A percentile compares a stretch with the other conserved stretches of the same genome.
These are phyloP conservation scores for Tetramorium simillimum DNA, from an alignment of 1,140 invertebrate species.

Conservation along the genomic window DNA sequence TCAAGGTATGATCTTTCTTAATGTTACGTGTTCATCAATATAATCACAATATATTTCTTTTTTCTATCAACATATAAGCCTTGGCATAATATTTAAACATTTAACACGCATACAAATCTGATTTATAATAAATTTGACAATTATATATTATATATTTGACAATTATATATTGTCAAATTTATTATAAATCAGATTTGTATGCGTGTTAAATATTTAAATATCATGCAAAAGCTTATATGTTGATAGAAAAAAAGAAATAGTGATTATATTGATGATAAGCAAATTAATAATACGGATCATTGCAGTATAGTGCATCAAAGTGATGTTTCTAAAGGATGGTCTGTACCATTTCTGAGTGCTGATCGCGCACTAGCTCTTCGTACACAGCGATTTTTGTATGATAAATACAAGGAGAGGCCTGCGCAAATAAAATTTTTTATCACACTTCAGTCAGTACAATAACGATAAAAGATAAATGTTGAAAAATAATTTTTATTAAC, in stretches of 20 bases:
- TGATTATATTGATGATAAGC: neutral
- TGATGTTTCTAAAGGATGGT: constrained; percentile 88
- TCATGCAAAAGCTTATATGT: constrained; percentile 1
- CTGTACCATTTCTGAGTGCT: constrained; percentile 91
- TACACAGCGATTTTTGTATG: constrained; percentile 91
- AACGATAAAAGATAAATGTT: constrained; percentile 19
- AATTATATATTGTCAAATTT: constrained; percentile 23
- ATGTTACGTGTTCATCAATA: neutral
- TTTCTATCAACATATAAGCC: too few species aligned
- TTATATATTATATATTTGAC: too few species aligned
- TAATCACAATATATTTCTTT: too few species aligned
- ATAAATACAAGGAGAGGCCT: constrained; percentile 89
- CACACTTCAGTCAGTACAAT: constrained; percentile 80
- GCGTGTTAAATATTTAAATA: constrained; percentile 17
- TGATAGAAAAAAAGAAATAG: neutral
- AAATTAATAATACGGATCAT: constrained; percentile 45
- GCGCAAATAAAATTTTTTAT: constrained; percentile 89
- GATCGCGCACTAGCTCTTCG: constrained; percentile 93
- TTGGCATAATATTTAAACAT: too few species aligned
- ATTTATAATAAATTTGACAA: too few species aligned
- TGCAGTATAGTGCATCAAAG: constrained; percentile 89
- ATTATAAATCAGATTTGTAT: neutral
- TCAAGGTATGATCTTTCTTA: constrained; percentile 78
- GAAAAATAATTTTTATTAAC: constrained; percentile 43
- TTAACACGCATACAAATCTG: too few species aligned